Percentiles rank a stretch among this genome's conserved stretches.
These are phyloP conservation scores for Lutra lutra DNA, from an alignment of 2,797 vertebrate genomes.

Conservation along the genomic window DNA sequence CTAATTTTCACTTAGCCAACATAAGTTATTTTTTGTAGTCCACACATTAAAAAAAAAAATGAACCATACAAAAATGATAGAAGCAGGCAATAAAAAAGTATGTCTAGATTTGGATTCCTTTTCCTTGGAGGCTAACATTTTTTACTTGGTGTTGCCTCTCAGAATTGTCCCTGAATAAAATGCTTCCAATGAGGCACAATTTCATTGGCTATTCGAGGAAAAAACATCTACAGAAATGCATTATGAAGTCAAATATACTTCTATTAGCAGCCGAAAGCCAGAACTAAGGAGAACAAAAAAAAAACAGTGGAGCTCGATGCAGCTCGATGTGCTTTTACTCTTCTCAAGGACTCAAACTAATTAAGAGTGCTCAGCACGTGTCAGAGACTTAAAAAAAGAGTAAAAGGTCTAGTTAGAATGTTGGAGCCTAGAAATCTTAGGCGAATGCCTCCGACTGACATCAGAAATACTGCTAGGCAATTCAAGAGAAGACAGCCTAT, in stretches of 20 bases:
- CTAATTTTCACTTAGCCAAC: background rate
- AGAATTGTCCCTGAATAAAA: slow-evolving; percentile 32
- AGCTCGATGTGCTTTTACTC: background rate
- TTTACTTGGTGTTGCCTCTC: background rate
- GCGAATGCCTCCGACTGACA: slow-evolving; percentile 31
- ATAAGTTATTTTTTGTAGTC: background rate
- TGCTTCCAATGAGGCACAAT: background rate
- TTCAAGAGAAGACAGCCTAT: slow-evolving; percentile 20
- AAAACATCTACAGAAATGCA: background rate
- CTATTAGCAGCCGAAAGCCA: background rate
- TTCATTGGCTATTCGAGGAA: background rate
- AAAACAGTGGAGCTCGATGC: background rate
- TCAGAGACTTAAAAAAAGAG: slow-evolving; percentile 44
- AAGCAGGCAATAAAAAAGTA: background rate
- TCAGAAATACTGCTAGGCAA: slow-evolving; percentile 35
- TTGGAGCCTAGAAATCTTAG: slow-evolving; percentile 37
- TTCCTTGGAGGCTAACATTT: background rate
- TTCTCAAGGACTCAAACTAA: slow-evolving; percentile 26
- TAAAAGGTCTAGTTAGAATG: slow-evolving; percentile 20
- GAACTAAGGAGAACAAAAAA: background rate
- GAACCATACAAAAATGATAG: background rate
- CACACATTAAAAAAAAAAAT: background rate
- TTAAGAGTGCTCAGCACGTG: slow-evolving; percentile 14
- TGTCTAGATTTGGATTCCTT: background rate
- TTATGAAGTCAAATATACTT: background rate